phyloP scores from a whole-genome alignment of 2,797 vertebrate species.

The Falco biarmicus region DNA sequence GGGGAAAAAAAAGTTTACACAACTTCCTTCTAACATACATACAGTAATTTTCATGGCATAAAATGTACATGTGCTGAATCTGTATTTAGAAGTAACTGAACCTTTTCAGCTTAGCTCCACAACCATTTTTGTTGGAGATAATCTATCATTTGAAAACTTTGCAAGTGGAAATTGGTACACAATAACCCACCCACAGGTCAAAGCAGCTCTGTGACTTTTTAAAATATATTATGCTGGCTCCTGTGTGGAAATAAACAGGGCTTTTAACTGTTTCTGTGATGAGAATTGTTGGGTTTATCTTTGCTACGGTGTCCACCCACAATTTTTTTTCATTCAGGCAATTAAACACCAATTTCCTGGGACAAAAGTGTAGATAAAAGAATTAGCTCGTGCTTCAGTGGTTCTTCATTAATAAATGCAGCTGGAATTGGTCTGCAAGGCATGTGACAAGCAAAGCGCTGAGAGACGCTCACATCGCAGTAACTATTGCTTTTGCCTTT shows the following conservation, averaged over 20 bases:
- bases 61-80: neutral
- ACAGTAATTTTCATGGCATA: neutral
- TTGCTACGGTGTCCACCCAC: neutral
- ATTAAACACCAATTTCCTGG: slow-evolving; percentile 49
- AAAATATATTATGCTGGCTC: neutral
- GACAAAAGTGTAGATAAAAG: slow-evolving; percentile 1
- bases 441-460: neutral
- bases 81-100: neutral
- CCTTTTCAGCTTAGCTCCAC: neutral
- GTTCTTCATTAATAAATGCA: slow-evolving; percentile 17
- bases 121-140: neutral
- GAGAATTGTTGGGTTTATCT: slow-evolving; percentile 20
- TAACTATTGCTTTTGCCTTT: neutral
- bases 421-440: neutral
- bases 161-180: neutral
- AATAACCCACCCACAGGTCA: neutral
- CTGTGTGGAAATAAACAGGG: slow-evolving; percentile 1
- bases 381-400: neutral
- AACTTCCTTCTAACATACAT: neutral
- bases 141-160: neutral
- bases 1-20: neutral
- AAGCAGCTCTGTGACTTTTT: neutral
- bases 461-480: neutral
- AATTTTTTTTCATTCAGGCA: neutral
- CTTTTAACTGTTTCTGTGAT: slow-evolving; percentile 5